Base-by-base conservation (phyloP, 2,797 vertebrate species). In the Argyrosomus regius region DNA sequence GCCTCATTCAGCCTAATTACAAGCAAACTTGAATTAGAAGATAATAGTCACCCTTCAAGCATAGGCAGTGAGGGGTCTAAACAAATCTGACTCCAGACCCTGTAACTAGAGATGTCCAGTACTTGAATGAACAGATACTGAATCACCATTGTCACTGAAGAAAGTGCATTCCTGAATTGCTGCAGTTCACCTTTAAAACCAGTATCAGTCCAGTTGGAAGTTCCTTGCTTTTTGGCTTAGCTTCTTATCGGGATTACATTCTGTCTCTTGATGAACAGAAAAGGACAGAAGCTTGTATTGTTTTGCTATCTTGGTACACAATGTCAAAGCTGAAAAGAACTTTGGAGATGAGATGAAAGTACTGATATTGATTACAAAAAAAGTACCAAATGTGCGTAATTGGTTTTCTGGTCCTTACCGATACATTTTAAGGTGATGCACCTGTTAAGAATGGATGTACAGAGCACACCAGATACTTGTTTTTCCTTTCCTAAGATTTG, bases 251-350 rank as follows among this genome's bases (percentile, higher is more conserved):
- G 7, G 49, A 26, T 26, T 24, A 10, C 4, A 11, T 14, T 66
- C 11, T 53, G 9, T 41, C 17, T 64, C 20, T 5, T 20, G 50
- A 46, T 50, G 11, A 69, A 59, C 7, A 45, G 3, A 63, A 63
- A 26, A 53, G 7, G 35, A 53, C 14, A 53, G 39, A 48, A 20
- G 17, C 54, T n/a, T 28, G 8, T 60, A 56, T 28, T 52, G 22
- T 49, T n/a, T 4, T 53, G 46, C 9, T 9, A 10, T 17, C 5
- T 75, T 46, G 12, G 28, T 46, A 54, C 41, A 60, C 14, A 65
- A 43, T 24, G 26, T 64, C 46, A 69, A 45, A 9, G 43, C 39
- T 63, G 26, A 68, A 58, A 28, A 65, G 24, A 62, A 62, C 35
- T n/a, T 0, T 13, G 41, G 7, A 9, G 18, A 53, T 56, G 22